Conservation (phyloP, 2,113 vertebrate species). For the Zosterops borbonicus region DNA sequence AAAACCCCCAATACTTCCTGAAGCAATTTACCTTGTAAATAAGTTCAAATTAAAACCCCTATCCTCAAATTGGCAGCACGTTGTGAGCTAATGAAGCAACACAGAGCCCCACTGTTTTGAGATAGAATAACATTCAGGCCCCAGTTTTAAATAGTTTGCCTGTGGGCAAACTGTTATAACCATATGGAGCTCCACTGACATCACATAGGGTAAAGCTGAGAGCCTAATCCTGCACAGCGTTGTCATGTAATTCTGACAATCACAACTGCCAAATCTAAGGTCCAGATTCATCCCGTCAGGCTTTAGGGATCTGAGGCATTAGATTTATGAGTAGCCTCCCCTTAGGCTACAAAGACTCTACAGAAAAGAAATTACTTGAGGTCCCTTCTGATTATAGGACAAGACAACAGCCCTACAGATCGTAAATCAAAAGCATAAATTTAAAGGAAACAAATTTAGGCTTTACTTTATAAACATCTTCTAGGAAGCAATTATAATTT, state of each 20-base stretch:
- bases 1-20: background rate
- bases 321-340: background rate
- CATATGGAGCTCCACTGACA: slow-evolving; percentile 38
- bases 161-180: slow-evolving; percentile 41
- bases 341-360: background rate
- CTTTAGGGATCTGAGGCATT: background rate
- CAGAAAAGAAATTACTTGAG: background rate
- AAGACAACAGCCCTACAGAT: background rate
- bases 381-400: rapidly evolving
- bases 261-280: background rate
- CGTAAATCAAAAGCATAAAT: background rate
- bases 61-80: slow-evolving; percentile 18
- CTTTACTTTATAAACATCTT: background rate
- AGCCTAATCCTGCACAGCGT: background rate
- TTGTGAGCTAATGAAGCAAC: slow-evolving; percentile 55
- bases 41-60: slow-evolving; percentile 41
- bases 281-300: background rate
- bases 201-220: background rate
- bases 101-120: slow-evolving; percentile 43
- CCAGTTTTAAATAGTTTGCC: slow-evolving; percentile 29
- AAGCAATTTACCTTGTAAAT: slow-evolving; percentile 42
- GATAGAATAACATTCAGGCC: background rate
- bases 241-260: background rate
- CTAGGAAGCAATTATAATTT: background rate
- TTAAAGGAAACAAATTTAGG: background rate